Base-by-base conservation (phyloP, 35 echinoderm and acorn worm species). In the Chiridota heheva region DNA sequence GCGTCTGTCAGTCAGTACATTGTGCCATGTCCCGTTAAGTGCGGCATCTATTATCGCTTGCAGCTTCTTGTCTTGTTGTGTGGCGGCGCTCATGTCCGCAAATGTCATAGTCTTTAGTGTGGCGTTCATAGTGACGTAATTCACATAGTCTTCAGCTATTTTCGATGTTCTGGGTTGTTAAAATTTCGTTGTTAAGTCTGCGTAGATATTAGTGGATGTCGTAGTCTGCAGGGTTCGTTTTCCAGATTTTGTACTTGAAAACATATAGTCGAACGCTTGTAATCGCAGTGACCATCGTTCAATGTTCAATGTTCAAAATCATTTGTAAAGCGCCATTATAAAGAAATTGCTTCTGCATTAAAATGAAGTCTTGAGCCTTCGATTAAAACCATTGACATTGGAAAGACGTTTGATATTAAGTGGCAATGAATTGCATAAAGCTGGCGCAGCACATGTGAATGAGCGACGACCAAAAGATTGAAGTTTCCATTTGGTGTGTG, bases 191-290 rank as follows among this genome's bases (percentile, higher is more conserved):
- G n/a, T n/a, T n/a, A n/a, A n/a, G n/a, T n/a, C n/a, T n/a, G n/a
- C n/a, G n/a, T n/a, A n/a, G n/a, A n/a, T n/a, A n/a, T n/a, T n/a
- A 20, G 2, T 1, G 68, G 76, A 55, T 82, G 86, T 65, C 86
- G 77, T 82, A 89, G 39, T 89, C 86, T 43, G 40, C 75, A 45
- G 86, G 85, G 37, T 81, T 67, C 41, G 48, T 67, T 17, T 5
- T 41, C 37, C 86, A 77, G 44, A 78, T 67, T 44, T 83, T 82
- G 44, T 89, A 58, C 28, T 71, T 55, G 27, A n/a, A n/a, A 81
- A 51, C 20, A 17, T 47, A 35, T 60, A 89, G 42, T 83, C 46
- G 63, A 82, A 83, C 8, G 39, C 30, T 63, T 83, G 51, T 37
- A 89, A 44, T 25, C 65, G 62, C 18, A 83, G 51, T 16, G 62